These are phyloP conservation scores for Nomada goodeniana DNA, from an alignment of 2,888 invertebrate species.

Conservation along the genomic window DNA sequence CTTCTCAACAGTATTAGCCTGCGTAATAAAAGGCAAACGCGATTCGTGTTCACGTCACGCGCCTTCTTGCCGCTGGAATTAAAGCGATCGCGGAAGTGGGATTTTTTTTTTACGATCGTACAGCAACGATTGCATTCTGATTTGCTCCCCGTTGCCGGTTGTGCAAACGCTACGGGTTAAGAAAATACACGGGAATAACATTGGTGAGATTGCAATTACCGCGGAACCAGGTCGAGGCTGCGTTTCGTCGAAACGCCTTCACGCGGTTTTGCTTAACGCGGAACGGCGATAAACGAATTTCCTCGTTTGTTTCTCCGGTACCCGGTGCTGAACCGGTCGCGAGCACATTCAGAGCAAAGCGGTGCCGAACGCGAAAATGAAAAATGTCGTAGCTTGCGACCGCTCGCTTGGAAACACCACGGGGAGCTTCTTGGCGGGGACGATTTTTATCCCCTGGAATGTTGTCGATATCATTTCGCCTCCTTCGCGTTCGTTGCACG, in stretches of 20 bases:
- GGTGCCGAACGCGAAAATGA: too few relatives aligned
- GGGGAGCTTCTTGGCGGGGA: too few relatives aligned
- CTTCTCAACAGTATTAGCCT: neutral
- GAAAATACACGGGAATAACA: conserved; percentile 14
- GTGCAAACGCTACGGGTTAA: neutral
- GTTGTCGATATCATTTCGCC: neutral
- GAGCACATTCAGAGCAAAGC: too few relatives aligned
- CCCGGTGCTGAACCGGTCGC: too few relatives aligned
- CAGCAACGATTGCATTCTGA: neutral
- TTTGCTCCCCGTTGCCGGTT: neutral
- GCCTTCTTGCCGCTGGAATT: neutral
- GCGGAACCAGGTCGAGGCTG: conserved; percentile 30
- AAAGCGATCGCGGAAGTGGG: neutral
- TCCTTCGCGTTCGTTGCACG: neutral
- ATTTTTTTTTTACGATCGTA: neutral
- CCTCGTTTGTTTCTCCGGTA: neutral
- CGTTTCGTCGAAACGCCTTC: neutral
- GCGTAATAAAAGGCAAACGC: neutral
- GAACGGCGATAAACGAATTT: neutral
- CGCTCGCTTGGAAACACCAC: too few relatives aligned
- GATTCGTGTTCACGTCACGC: neutral
- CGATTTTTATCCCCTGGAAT: neutral
- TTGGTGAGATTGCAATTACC: conserved; percentile 23
- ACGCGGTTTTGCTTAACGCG: neutral
- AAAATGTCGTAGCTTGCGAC: neutral